These are phyloP conservation scores for Brevimyrus niger DNA, from an alignment of 2,113 vertebrate genomes.

Conservation along the genomic window DNA sequence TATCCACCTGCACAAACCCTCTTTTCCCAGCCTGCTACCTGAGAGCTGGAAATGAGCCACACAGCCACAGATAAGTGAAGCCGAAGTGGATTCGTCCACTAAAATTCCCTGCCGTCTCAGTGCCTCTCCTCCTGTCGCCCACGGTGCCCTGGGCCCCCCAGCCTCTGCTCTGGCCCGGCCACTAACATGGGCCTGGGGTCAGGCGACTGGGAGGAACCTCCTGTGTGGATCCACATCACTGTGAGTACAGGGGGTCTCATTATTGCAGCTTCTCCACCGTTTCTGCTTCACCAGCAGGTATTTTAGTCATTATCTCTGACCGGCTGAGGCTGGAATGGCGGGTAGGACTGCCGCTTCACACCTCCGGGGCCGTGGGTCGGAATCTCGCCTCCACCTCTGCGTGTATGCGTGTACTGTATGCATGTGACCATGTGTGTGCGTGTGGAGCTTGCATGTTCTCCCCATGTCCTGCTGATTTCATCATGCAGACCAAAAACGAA, in stretches of 20 bases:
- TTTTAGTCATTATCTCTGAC: not conserved
- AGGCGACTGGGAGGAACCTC: not conserved
- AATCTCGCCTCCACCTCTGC: not conserved
- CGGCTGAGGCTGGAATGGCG: not conserved
- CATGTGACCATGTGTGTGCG: not conserved
- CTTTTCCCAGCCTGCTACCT: not conserved
- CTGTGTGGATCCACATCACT: not conserved
- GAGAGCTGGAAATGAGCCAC: not conserved
- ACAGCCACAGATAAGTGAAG: not conserved
- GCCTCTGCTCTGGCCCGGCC: not conserved
- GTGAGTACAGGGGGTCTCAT: not conserved
- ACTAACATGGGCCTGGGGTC: not conserved
- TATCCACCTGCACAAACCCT: not conserved
- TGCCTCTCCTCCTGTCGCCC: not conserved
- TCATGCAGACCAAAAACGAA: not conserved
- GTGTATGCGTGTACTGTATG: not conserved
- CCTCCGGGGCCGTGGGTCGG: not conserved
- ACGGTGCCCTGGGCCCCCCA: not conserved
- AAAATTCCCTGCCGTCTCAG: not conserved
- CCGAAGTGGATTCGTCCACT: not conserved
- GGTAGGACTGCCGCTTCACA: not conserved
- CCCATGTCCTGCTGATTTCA: not conserved
- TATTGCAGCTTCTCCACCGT: not conserved
- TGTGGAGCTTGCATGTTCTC: not conserved
- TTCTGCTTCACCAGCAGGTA: not conserved